Conservation (phyloP, 2,888 invertebrate species). For the Agonopterix alstromeriana region DNA sequence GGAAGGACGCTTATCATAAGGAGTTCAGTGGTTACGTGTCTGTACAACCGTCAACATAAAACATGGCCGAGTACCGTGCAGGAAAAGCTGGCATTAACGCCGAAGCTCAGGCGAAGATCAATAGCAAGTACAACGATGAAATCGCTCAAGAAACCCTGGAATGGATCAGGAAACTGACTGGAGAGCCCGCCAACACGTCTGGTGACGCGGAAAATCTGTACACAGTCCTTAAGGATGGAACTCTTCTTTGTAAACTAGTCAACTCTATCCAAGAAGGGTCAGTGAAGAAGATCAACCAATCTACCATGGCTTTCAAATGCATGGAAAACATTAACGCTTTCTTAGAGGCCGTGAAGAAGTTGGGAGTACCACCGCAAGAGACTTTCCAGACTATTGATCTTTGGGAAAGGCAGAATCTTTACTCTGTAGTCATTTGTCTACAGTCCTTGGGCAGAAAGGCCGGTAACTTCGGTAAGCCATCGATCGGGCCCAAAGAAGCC, state of each 20-base stretch:
- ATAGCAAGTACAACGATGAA: constrained; percentile 97
- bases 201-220: constrained; percentile 95
- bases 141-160: constrained; percentile 93
- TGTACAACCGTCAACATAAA: constrained; percentile 51
- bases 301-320: constrained; percentile 95
- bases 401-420: constrained; percentile 97
- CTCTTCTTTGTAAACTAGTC: constrained; percentile 91
- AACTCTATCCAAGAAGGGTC: constrained; percentile 91
- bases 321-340: constrained; percentile 99
- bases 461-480: constrained; percentile 88
- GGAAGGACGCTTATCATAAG: constrained; percentile 53
- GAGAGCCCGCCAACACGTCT: constrained; percentile 86
- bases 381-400: constrained; percentile 99
- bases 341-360: constrained; percentile 86
- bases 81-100: constrained; percentile 72
- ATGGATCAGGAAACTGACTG: constrained; percentile 93
- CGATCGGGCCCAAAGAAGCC: constrained; percentile 96
- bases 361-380: constrained; percentile 96
- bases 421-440: constrained; percentile 96
- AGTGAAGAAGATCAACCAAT: constrained; percentile 94
- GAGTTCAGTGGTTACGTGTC: constrained; percentile 66
- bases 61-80: constrained; percentile 68
- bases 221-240: constrained; percentile 92
- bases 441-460: constrained; percentile 96
- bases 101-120: constrained; percentile 80